Conservation (phyloP, 2,113 vertebrate species). For the Nerophis lumbriciformis region DNA sequence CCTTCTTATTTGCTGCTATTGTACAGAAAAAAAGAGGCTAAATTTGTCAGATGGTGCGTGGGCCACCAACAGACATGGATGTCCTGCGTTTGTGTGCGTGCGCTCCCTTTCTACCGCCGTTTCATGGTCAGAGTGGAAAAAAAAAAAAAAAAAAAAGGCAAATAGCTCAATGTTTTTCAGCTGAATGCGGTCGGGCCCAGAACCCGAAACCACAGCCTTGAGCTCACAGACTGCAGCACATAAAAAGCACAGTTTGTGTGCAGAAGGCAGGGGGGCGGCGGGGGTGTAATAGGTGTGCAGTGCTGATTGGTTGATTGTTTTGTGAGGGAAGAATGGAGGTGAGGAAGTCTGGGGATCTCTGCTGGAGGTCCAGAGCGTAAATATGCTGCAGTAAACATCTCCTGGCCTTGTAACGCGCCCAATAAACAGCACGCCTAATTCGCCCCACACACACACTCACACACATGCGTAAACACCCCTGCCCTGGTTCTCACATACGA, state of each 20-base stretch:
- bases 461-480: conserved; percentile 51
- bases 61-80: conserved; percentile 49
- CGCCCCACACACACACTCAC: conserved; percentile 47
- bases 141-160: conserved; percentile 55
- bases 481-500: conserved; percentile 47
- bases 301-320: conserved; percentile 6
- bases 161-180: conserved; percentile 71
- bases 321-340: conserved; percentile 14
- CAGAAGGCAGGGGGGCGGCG: conserved; percentile 35
- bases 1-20: conserved; percentile 46
- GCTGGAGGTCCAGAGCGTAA: conserved; percentile 81
- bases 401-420: conserved; percentile 72
- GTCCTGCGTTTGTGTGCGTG: conserved; percentile 18
- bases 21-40: conserved; percentile 47
- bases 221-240: conserved; percentile 65
- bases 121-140: conserved; percentile 64
- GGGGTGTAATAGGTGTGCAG: conserved; percentile 23
- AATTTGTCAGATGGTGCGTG: conserved; percentile 52
- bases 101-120: conserved; percentile 47
- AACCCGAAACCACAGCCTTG: conserved; percentile 74
- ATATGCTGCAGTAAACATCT: conserved; percentile 81
- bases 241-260: conserved; percentile 54
- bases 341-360: conserved; percentile 47
- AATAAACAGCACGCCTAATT: conserved; percentile 74
- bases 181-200: conserved; percentile 63